Evolutionary conservation across 1,140 invertebrate genomes (phyloP).

Genomic region (Drosophila murphyi): DNA sequence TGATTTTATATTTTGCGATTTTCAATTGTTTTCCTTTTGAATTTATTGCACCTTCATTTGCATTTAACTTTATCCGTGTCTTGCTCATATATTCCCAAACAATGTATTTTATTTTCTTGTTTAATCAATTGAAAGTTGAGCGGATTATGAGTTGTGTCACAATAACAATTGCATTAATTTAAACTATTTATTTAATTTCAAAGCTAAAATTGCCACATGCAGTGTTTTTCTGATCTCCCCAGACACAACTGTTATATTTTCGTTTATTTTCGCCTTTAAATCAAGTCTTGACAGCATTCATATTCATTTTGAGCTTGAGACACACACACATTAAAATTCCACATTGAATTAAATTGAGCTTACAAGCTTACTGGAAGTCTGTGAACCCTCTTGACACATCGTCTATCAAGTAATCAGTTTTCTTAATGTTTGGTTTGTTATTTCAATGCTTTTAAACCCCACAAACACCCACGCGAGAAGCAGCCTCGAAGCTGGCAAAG

Average conservation of each 20-base stretch:
- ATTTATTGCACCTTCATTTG: too few species aligned
- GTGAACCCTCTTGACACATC: slow-evolving; percentile 27
- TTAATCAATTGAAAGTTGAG: neutral
- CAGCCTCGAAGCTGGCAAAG: slow-evolving; percentile 12
- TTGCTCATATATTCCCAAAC: neutral
- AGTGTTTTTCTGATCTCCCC: neutral
- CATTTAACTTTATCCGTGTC: too few species aligned
- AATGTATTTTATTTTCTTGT: neutral
- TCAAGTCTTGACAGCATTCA: slow-evolving; percentile 28
- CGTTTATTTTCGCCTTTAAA: slow-evolving; percentile 29
- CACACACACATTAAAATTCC: slow-evolving; percentile 45
- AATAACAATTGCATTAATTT: slow-evolving; percentile 11
- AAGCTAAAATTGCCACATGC: neutral
- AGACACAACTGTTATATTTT: neutral
- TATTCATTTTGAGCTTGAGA: slow-evolving; percentile 56
- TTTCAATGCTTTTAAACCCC: slow-evolving; percentile 50
- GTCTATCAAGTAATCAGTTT: slow-evolving; percentile 46
- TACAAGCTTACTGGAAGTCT: slow-evolving; percentile 21
- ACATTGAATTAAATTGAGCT: slow-evolving; percentile 67
- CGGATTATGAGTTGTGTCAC: neutral
- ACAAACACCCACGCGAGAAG: slow-evolving; percentile 33
- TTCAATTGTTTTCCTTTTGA: too few species aligned
- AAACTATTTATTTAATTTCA: slow-evolving; percentile 20
- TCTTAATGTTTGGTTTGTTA: slow-evolving; percentile 40
- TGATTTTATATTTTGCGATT: too few species aligned